Evolutionary conservation across 1,140 invertebrate genomes (phyloP).

Genomic region (Procambarus virginalis): DNA sequence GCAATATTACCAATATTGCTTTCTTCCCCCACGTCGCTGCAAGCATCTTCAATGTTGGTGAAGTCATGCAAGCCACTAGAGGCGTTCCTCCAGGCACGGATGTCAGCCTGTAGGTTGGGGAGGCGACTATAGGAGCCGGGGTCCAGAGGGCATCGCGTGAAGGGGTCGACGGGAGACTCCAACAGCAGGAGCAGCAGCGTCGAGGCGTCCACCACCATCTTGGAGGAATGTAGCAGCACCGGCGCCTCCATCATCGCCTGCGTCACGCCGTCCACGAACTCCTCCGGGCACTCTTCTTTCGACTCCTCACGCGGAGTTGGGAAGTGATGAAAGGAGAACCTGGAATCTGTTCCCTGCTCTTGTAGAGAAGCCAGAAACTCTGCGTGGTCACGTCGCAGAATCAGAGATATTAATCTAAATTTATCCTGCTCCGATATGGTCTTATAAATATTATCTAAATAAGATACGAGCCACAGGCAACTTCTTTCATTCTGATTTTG

Average conservation of each 20-base stretch:
- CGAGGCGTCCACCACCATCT: slow-evolving; percentile 2
- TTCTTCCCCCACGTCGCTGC: too few relatives aligned
- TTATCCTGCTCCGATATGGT: neutral
- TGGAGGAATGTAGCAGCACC: neutral
- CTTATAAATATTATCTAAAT: neutral
- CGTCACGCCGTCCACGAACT: neutral
- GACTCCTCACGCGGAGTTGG: neutral
- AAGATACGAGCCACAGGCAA: neutral
- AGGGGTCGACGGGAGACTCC: neutral
- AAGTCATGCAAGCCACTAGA: too few relatives aligned
- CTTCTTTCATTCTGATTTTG: too few relatives aligned
- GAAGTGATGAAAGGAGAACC: neutral
- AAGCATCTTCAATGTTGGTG: too few relatives aligned
- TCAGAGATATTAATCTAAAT: neutral
- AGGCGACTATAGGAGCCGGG: neutral
- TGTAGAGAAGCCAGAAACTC: neutral
- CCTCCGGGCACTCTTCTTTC: neutral
- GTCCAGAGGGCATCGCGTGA: neutral
- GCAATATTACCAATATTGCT: too few relatives aligned
- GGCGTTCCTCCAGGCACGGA: neutral
- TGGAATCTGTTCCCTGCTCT: neutral
- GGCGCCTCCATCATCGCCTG: neutral
- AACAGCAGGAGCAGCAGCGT: neutral
- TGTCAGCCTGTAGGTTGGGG: neutral
- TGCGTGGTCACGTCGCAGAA: neutral